phyloP scores from a whole-genome alignment of 2,113 vertebrate genomes.

The Proteles cristata region DNA sequence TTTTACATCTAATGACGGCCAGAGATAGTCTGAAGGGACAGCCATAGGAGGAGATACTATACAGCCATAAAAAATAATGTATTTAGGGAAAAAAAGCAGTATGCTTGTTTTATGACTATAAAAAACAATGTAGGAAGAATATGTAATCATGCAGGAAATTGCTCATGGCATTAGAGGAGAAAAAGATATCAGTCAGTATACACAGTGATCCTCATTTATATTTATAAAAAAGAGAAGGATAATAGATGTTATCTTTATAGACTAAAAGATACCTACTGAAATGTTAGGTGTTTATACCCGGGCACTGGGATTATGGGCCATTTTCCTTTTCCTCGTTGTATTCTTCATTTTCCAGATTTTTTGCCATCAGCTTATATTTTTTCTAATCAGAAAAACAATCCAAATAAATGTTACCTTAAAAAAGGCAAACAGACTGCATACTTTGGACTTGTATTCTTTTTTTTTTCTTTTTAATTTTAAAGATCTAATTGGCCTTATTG shows the following conservation, averaged over 20 bases:
- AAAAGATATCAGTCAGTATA: not conserved
- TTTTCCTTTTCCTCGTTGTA: not conserved
- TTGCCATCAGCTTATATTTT: not conserved
- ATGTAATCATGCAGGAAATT: not conserved
- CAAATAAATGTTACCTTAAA: not conserved
- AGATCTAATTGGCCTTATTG: not conserved
- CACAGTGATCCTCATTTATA: not conserved
- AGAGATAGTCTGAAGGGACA: not conserved
- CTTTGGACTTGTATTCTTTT: not conserved
- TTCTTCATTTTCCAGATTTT: not conserved
- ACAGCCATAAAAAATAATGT: not conserved
- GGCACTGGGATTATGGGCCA: not conserved
- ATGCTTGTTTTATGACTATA: not conserved
- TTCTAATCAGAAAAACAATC: not conserved
- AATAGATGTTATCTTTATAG: not conserved
- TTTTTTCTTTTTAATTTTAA: not conserved
- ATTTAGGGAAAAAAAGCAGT: not conserved
- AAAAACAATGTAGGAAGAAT: not conserved
- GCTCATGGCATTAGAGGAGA: not conserved
- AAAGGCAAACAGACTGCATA: not conserved
- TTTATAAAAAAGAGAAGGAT: not conserved
- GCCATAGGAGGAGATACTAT: not conserved
- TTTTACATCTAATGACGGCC: not conserved
- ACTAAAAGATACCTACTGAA: not conserved
- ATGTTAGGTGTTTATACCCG: not conserved